Base-by-base conservation (phyloP, 2,888 invertebrate genomes). In the Sarcophaga variegata region DNA sequence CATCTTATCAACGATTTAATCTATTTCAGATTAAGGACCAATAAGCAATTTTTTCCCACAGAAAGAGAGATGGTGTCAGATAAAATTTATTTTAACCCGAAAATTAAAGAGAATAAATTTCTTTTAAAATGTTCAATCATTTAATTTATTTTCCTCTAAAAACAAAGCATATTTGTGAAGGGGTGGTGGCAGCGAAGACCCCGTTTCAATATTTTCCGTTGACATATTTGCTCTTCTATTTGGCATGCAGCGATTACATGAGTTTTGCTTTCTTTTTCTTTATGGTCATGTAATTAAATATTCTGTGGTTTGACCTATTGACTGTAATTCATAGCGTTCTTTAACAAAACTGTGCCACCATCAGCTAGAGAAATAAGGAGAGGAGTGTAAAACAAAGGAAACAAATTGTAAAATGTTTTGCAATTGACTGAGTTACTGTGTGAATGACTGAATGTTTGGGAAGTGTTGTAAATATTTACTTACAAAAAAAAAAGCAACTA, bases 271-370 rank as follows among this genome's bases (percentile, higher is more conserved):
- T 4, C 12, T 14, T 14, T 54, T 54, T 54, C 17, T 54, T 54
- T 54, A 54, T 14, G 12, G 12, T 54, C 12, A 54, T 63, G 49
- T 69, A 75, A 75, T 69, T 69, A 81, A 69, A 75, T 54, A 69
- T 81, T 49, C 63, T 75, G 49, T 70, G 69, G 49, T 49, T 63
- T 69, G 81, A 69, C 63, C 63, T 27, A 70, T 64, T 81, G 81
- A 11, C 75, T 37, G 64, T 37, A 80, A 72, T 47, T 17, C 49
- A 54, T 37, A 63, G 20, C 37, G 45, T 62, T 63, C 11, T 54
- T 12, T 63, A 54, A 62, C 17, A 54, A 54, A 14, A 14, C 54
- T 54, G 12, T 54, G 54, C 14, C 14, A 17, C 54, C 4, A 54
- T 54, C 1, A 17, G 17, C 2, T 4, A 17, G 14, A 54, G 10